These are phyloP conservation scores for Pomphorhynchus laevis DNA, from an alignment of 1,140 invertebrate genomes.

Conservation along the genomic window DNA sequence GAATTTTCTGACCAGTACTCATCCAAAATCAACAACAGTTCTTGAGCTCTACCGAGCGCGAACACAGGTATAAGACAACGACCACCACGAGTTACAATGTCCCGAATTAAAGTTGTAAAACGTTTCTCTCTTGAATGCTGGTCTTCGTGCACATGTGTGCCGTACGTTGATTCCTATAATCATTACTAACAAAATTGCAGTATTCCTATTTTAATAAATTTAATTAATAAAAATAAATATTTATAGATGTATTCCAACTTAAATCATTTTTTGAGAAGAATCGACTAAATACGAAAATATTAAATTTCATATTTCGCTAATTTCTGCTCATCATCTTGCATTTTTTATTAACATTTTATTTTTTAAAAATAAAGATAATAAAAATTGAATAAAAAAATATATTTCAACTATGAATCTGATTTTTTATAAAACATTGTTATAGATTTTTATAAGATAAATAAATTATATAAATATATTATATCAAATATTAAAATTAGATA, in stretches of 20 bases:
- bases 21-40: constrained; percentile 58
- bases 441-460: no score
- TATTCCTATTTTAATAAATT: background rate
- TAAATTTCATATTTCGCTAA: no score
- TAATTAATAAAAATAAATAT: background rate
- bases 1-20: constrained; percentile 93
- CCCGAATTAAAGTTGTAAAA: constrained; percentile 68
- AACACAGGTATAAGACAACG: constrained; percentile 90
- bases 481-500: no score
- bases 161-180: constrained; percentile 68
- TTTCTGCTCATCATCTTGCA: no score
- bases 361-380: no score
- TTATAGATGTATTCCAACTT: background rate
- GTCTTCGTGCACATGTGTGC: constrained; percentile 92
- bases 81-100: constrained; percentile 71
- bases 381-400: no score
- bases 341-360: no score
- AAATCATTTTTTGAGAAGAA: no score
- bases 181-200: background rate
- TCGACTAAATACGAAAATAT: background rate
- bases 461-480: no score
- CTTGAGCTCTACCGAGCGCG: constrained; percentile 78
- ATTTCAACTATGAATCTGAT: no score
- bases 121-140: constrained; percentile 65
- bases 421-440: no score